Percentiles rank a stretch among this genome's conserved stretches.
Conservation (phyloP, 2,888 invertebrate species). For the Erebia aethiops region DNA sequence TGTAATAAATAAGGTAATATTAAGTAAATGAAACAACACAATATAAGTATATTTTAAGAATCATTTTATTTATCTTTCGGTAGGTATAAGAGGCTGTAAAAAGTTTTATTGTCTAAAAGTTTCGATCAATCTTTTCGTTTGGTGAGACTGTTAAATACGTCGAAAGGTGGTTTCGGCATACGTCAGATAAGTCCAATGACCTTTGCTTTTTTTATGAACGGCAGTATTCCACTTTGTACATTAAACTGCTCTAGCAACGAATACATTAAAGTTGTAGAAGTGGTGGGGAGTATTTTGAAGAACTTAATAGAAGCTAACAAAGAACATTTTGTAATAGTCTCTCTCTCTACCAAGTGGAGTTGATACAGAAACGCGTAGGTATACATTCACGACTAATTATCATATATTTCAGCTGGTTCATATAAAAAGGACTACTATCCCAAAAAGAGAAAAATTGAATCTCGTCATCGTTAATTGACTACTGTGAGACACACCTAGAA, state of each 20-base stretch:
- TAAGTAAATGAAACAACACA: conserved; percentile 57
- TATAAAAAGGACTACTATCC: too few species aligned
- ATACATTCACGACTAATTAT: too few species aligned
- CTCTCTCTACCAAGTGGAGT: background rate
- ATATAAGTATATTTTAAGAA: conserved; percentile 58
- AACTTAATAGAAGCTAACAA: background rate
- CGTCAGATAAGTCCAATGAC: conserved; percentile 47
- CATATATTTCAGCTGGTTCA: too few species aligned
- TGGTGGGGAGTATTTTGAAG: background rate
- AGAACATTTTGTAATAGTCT: background rate
- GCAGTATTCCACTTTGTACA: conserved; percentile 40
- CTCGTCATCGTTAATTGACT: too few species aligned
- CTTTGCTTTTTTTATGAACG: conserved; percentile 43
- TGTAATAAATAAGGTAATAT: background rate
- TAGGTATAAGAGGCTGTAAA: conserved; percentile 80
- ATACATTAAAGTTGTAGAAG: conserved; percentile 34
- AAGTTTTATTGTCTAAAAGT: conserved; percentile 78
- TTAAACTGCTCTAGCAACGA: conserved; percentile 35
- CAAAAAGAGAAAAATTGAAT: too few species aligned
- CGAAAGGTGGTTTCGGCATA: conserved; percentile 51
- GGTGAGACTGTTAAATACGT: conserved; percentile 52
- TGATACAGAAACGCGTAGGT: too few species aligned
- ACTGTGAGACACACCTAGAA: too few species aligned
- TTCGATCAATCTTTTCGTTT: conserved; percentile 63
- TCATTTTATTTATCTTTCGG: conserved; percentile 76